These are phyloP conservation scores for Sialia sialis DNA, from an alignment of 2,113 vertebrate species.

Conservation along the genomic window DNA sequence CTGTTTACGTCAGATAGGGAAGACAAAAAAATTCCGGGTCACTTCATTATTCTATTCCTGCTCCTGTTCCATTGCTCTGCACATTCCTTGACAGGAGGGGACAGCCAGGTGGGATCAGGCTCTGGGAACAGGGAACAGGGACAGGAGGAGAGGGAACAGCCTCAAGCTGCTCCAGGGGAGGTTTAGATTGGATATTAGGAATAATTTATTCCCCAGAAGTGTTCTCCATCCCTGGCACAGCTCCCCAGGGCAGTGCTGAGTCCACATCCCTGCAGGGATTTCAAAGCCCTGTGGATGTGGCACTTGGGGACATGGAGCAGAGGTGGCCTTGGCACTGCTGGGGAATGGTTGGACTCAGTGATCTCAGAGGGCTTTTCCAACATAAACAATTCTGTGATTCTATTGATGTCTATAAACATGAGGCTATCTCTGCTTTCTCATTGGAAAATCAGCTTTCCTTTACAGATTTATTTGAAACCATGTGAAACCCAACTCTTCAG, in stretches of 20 bases:
- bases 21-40: neutral
- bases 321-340: neutral
- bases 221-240: neutral
- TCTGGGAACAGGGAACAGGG: no score
- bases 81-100: no score
- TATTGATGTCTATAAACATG: neutral
- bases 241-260: neutral
- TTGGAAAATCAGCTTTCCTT: neutral
- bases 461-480: neutral
- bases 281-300: accelerated
- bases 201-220: neutral
- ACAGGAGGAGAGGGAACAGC: no score
- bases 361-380: neutral
- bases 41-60: no score
- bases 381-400: neutral
- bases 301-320: accelerated
- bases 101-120: no score
- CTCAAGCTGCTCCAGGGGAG: no score
- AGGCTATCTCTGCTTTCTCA: neutral
- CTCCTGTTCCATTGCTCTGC: no score
- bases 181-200: no score
- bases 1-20: neutral
- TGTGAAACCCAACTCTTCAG: neutral
- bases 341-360: accelerated
- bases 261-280: neutral